Conservation (phyloP, 64 coral and sea anemone species). For the Montipora efflorescens region DNA sequence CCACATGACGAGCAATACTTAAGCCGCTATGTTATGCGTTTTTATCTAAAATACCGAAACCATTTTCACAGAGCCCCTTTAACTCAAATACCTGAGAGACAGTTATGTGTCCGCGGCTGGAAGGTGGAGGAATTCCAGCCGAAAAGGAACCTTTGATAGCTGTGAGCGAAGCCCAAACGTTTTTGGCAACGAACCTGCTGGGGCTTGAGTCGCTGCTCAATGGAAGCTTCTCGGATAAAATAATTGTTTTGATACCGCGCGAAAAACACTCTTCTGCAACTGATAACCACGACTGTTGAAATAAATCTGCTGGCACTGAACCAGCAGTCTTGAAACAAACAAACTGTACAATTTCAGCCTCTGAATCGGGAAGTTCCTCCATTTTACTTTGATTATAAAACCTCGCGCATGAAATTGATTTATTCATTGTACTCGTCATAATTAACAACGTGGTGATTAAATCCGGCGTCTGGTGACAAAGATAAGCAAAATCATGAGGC, state of each 20-base stretch:
- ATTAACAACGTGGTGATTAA: background rate
- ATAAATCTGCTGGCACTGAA: conserved; percentile 74
- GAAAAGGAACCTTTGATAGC: conserved; percentile 75
- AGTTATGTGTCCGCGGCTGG: conserved; percentile 74
- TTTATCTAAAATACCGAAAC: too few species aligned
- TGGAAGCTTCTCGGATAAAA: conserved; percentile 69
- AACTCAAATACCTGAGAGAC: conserved; percentile 73
- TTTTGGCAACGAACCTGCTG: conserved; percentile 81
- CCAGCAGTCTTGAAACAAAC: conserved; percentile 76
- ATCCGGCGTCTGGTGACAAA: too few species aligned
- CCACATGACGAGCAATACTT: too few species aligned
- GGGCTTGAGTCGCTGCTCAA: conserved; percentile 67
- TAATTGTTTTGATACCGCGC: conserved; percentile 78
- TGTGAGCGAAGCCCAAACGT: conserved; percentile 71
- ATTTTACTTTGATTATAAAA: background rate
- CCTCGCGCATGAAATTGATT: background rate
- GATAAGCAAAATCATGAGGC: too few species aligned
- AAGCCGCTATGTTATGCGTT: too few species aligned
- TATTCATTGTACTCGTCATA: background rate
- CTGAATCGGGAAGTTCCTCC: background rate
- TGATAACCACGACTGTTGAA: conserved; percentile 88
- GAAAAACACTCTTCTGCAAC: conserved; percentile 60
- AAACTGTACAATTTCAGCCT: conserved; percentile 72
- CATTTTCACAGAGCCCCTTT: too few species aligned
- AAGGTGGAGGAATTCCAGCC: conserved; percentile 65